Evolutionary conservation across 2,888 invertebrate species (phyloP), one percentile per base, ranked within the genome.

Genomic region (Gymnocheta viridis): DNA sequence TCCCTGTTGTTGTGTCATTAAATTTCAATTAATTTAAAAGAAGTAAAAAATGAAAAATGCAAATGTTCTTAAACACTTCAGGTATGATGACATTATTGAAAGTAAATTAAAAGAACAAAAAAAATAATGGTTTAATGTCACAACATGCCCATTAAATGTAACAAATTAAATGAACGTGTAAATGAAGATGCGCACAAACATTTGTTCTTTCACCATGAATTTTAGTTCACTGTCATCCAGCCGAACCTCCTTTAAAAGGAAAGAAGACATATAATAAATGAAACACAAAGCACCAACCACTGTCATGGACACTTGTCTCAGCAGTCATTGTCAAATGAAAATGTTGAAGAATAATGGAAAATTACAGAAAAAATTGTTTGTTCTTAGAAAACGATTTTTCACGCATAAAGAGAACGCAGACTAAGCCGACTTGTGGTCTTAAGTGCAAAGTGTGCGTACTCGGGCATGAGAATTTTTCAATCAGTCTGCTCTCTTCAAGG

Each of bases 51-150:
- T 2, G 1, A 14, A 14, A 51, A 51, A 0, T 0, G 9, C 1
- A 51, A 24, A 22, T 5, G 1, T 51, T 27, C 22, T 10, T 5
- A 27, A 51, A 51, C 51, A 12, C 10, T 44, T 70, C 29, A 29
- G n/a, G 22, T 58, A 22, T 58, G 58, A 58, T 60, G 72, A 17
- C 58, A 58, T 35, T 66, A 56, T 76, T 66, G 44, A 32, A 76
- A 64, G 32, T 54, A 41, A 64, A 64, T 64, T 74, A 51, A 70
- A 64, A 32, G 58, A 54, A n/a, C n/a, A n/a, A n/a, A 66, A 17
- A 54, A 69, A 74, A 69, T 66, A 77, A 77, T 76, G 49, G 70
- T 69, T 76, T 76, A 49, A 62, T 77, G 72, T 78, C 67, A 60
- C 72, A 73, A 78, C 41, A 38, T 58, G 56, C 56, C 62, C 32